A percentile compares a stretch with the other conserved stretches of the same genome.
Evolutionary conservation across 2,888 invertebrate species (phyloP).

Genomic region (Baronia brevicornis): DNA sequence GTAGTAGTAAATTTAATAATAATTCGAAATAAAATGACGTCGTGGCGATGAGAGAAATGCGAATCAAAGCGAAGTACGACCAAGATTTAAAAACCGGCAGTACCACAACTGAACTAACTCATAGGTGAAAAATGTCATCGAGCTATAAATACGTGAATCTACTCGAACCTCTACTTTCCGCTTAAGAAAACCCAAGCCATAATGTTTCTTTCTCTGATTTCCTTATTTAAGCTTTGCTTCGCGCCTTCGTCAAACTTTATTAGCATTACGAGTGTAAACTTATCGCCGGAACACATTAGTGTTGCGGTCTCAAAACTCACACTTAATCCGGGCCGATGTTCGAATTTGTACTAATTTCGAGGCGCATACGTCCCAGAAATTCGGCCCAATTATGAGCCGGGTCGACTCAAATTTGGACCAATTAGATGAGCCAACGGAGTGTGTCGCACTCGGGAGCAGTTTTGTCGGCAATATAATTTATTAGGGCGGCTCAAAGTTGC

Average conservation of each 20-base stretch:
- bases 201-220: constrained; percentile 55
- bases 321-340: constrained; percentile 53
- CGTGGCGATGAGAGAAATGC: no score
- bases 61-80: no score
- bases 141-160: no score
- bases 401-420: constrained; percentile 69
- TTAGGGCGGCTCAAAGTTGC: constrained; percentile 71
- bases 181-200: no score
- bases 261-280: constrained; percentile 58
- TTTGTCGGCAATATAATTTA: constrained; percentile 75
- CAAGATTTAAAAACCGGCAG: no score
- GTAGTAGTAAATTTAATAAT: no score
- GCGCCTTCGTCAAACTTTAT: constrained; percentile 60
- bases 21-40: no score
- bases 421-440: constrained; percentile 74
- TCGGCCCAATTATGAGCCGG: constrained; percentile 67
- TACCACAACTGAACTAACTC: no score
- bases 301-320: constrained; percentile 43
- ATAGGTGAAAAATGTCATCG: no score
- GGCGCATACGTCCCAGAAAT: constrained; percentile 54
- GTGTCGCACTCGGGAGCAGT: constrained; percentile 72
- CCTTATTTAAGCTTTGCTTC: constrained; percentile 50
- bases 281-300: constrained; percentile 55
- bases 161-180: no score
- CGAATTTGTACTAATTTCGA: constrained; percentile 64